Conservation (phyloP, 1,140 invertebrate species). For the Ericerus pela region DNA sequence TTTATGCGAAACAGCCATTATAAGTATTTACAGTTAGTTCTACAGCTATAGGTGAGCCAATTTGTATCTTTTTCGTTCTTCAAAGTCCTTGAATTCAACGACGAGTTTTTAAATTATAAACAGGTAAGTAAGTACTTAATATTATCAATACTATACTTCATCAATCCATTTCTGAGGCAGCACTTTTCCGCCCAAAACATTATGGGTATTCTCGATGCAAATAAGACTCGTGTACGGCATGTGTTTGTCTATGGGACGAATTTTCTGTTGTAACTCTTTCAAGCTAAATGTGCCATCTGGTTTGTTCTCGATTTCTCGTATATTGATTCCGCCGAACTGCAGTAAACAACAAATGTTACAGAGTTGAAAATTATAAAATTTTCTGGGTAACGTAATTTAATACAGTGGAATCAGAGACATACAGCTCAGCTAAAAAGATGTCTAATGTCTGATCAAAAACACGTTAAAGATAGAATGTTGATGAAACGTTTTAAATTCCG, state of each 20-base stretch:
- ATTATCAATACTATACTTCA: constrained; percentile 34
- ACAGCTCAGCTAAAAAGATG: too few species aligned
- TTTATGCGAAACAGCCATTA: too few species aligned
- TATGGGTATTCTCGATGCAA: constrained; percentile 84
- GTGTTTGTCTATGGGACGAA: constrained; percentile 36
- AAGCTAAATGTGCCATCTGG: constrained; percentile 77
- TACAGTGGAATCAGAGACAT: too few species aligned
- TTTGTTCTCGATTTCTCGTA: constrained; percentile 54
- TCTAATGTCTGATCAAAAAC: too few species aligned
- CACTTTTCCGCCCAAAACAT: constrained; percentile 69
- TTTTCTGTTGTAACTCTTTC: constrained; percentile 38
- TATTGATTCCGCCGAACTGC: constrained; percentile 63
- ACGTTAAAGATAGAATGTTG: too few species aligned
- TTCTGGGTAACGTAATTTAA: too few species aligned
- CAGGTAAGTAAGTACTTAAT: not conserved
- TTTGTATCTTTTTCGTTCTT: too few species aligned
- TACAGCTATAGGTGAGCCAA: too few species aligned
- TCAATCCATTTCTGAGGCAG: constrained; percentile 66
- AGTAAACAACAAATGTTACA: constrained; percentile 8
- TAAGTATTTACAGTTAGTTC: too few species aligned
- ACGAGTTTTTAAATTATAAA: not conserved
- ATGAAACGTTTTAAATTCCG: too few species aligned
- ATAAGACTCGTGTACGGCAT: constrained; percentile 65
- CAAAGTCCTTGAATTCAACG: too few species aligned
- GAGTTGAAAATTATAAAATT: too few species aligned